These are phyloP conservation scores for Aethina tumida DNA, from an alignment of 1,140 invertebrate species.

Conservation along the genomic window DNA sequence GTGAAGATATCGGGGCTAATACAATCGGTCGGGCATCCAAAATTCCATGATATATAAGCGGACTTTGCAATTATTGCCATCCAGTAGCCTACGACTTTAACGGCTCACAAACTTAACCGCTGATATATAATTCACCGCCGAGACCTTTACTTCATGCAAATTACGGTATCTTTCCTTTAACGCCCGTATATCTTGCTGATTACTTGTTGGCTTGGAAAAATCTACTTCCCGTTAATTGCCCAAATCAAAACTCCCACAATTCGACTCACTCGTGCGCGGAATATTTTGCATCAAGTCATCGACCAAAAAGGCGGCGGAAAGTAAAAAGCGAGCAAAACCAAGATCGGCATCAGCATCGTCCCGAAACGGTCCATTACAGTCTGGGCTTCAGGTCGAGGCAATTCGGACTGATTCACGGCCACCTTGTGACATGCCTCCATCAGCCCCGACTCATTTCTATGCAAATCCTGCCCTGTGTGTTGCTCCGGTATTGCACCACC, in stretches of 20 bases:
- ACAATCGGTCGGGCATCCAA: slow-evolving; percentile 24
- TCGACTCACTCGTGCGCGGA: too few species aligned
- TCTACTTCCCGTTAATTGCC: too few species aligned
- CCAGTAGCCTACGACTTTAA: slow-evolving; percentile 14
- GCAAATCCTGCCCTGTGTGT: too few species aligned
- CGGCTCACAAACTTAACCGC: slow-evolving; percentile 15
- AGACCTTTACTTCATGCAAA: slow-evolving; percentile 9
- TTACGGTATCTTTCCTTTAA: too few species aligned
- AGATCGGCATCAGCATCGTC: too few species aligned
- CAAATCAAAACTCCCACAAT: too few species aligned
- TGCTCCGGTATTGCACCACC: too few species aligned
- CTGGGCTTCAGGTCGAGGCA: slow-evolving; percentile 14
- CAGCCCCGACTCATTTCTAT: slow-evolving; percentile 31
- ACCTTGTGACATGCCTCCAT: slow-evolving; percentile 34
- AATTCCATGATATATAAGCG: slow-evolving; percentile 28
- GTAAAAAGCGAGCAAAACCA: too few species aligned
- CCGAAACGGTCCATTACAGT: slow-evolving; percentile 16
- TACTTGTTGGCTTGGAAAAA: too few species aligned
- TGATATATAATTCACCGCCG: slow-evolving; percentile 7
- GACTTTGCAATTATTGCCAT: slow-evolving; percentile 31
- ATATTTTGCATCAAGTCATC: too few species aligned
- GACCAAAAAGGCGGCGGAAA: too few species aligned
- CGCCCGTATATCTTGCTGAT: too few species aligned
- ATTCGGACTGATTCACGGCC: slow-evolving; percentile 31
- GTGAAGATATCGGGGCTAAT: slow-evolving; percentile 29